Base-by-base conservation (phyloP, 1,140 invertebrate species). In the Berghia stephanieae region DNA sequence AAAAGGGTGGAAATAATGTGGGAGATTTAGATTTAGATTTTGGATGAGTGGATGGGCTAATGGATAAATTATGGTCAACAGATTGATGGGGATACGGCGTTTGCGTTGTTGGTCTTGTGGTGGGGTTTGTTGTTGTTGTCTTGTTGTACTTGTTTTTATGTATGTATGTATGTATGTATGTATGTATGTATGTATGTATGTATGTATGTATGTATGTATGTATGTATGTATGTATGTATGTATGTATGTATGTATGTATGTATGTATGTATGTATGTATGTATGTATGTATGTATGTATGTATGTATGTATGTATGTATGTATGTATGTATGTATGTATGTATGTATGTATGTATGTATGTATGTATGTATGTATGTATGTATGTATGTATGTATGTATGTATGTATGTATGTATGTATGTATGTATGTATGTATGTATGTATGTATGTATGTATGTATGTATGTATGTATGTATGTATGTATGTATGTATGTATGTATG, bases 391-490 rank as follows among this genome's bases (percentile, higher is more conserved):
- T 60, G 55, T 60, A 24, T 60, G 6, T 60, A 24, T 60, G 6
- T 60, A 24, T 60, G 6, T 8, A 24, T 60, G 6, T 60, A 24
- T 60, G 6, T 60, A 24, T 60, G n/a, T 60, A 24, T 60, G 55
- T 8, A 24, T 60, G 55, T 60, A 24, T 60, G 55, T 60, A 24
- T 60, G 55, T 60, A 24, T 60, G n/a, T 8, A 60, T 60, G n/a
- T 60, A 60, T 60, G 55, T 60, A 67, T 67, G 36, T 67, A 67
- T 67, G 36, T 67, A 67, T 67, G 36, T 67, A 67, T 67, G 36
- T 67, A 67, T 34, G 36, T 67, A 67, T 67, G 36, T 67, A 67
- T 67, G 36, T 67, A 67, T 67, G 36, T 67, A 67, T 67, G 36
- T 67, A 67, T 67, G 36, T 36, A 67, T 67, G 36, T 36, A 67